Evolutionary conservation across 2,888 invertebrate species (phyloP).

Genomic region (Himalopsyche tibetana): DNA sequence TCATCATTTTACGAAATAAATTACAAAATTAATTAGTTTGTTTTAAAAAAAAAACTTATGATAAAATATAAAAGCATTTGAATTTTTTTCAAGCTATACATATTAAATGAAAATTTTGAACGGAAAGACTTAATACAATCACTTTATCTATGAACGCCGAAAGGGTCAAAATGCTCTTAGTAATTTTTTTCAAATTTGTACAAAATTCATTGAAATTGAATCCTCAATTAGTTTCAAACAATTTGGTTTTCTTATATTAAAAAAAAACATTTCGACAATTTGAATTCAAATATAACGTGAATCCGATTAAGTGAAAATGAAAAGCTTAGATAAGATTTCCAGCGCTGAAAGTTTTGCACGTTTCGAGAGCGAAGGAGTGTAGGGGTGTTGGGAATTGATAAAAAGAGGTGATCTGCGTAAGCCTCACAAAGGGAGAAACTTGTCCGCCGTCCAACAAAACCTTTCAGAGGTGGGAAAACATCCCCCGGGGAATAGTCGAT

Average conservation of each 20-base stretch:
- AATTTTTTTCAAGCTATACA: no score
- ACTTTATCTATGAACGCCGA: no score
- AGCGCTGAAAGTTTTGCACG: constrained; percentile 35
- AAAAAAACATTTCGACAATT: constrained; percentile 16
- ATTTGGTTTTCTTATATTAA: background rate
- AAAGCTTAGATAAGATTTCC: constrained; percentile 37
- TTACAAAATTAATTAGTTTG: no score
- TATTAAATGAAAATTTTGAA: no score
- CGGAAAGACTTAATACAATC: no score
- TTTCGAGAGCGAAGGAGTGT: background rate
- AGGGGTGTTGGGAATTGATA: constrained; percentile 27
- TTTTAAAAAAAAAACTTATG: no score
- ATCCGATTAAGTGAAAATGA: constrained; percentile 38
- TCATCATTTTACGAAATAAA: no score
- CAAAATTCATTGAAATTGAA: background rate
- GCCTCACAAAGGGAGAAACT: constrained; percentile 43
- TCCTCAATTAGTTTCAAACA: constrained; percentile 11
- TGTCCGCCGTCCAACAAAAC: background rate
- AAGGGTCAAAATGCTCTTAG: no score
- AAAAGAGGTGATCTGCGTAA: constrained; percentile 42
- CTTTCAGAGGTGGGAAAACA: constrained; percentile 42
- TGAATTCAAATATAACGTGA: constrained; percentile 35
- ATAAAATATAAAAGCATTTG: no score
- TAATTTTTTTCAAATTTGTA: background rate
- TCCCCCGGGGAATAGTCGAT: constrained; percentile 41